Evolutionary conservation across 1,140 invertebrate species (phyloP), one percentile per base, ranked within the genome.

Genomic region (Zaprionus lachaisei): DNA sequence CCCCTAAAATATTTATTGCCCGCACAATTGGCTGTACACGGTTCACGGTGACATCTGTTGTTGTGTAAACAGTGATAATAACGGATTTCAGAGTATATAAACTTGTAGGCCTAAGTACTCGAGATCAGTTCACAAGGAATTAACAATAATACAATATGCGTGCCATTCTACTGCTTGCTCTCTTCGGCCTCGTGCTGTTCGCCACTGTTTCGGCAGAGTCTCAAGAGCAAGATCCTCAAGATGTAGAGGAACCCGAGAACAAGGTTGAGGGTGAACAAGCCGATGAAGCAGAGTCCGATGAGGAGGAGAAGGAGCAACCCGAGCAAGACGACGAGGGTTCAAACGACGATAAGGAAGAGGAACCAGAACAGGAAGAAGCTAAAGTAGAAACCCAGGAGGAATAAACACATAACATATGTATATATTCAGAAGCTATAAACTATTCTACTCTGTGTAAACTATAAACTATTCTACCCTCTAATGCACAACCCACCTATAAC

Each of bases 161-260:
- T 55, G 63, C 57, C 20, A 57, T 69, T 57, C 15, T 90, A 22
- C 9, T 87, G 38, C 57, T 87, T 41, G 85, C 78, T 20, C 78
- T 87, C 9, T 84, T 87, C 49, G 84, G 84, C 41, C 64, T 74
- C 37, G 85, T 87, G 61, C 66, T 87, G 15, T 34, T 87, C 26
- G 49, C 84, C 51, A 71, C 62, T 31, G 60, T 72, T 7, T 72
- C 73, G 6, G 70, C 81, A 7, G 38, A 37, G 24, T 51, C 31
- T 9, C n/a, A 76, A 14, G 34, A 31, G 1, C 20, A 61, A 15
- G 11, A 17, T 0, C 26, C 34, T 15, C 61, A 79, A 5, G 77
- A 82, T 0, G n/a, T 20, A 11, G 2, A 49, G 1, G 58, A 31
- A 9, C 3, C n/a, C 12, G 51, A 57, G 1, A 31, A 54, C 4